These are phyloP conservation scores for Amphipyra berbera DNA, from an alignment of 2,888 invertebrate species.

Conservation along the genomic window DNA sequence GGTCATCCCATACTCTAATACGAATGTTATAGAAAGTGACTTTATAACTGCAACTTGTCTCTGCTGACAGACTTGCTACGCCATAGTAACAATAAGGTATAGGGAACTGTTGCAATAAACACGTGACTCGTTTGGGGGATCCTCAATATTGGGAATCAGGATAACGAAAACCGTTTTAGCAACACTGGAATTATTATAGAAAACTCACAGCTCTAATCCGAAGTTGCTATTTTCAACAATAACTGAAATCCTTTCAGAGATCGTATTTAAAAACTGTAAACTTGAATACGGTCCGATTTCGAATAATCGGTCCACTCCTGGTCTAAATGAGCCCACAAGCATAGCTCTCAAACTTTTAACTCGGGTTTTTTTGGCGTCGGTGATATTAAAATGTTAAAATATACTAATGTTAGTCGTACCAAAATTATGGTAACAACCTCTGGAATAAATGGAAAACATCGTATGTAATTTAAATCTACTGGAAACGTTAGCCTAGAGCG, in stretches of 20 bases:
- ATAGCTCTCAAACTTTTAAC: not conserved
- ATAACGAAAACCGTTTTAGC: not conserved
- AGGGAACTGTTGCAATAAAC: too few relatives aligned
- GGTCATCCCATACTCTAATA: slow-evolving; percentile 33
- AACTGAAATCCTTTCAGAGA: too few relatives aligned
- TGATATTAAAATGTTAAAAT: slow-evolving; percentile 17
- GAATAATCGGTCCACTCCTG: too few relatives aligned
- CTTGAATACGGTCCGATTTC: too few relatives aligned
- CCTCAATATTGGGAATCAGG: too few relatives aligned
- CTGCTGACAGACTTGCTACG: too few relatives aligned
- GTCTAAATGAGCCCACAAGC: not conserved
- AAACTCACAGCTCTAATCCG: too few relatives aligned
- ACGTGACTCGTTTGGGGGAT: too few relatives aligned
- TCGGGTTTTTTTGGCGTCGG: not conserved
- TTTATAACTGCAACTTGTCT: too few relatives aligned
- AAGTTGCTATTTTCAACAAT: too few relatives aligned
- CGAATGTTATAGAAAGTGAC: slow-evolving; percentile 9
- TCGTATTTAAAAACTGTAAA: too few relatives aligned
- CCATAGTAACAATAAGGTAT: too few relatives aligned
- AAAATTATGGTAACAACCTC: slow-evolving; percentile 34
- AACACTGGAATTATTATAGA: not conserved
- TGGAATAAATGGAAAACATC: slow-evolving; percentile 19
- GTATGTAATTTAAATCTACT: slow-evolving; percentile 20
- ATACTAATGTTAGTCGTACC: slow-evolving; percentile 9
- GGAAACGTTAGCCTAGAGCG: slow-evolving; percentile 17